These are phyloP conservation scores for Protaetia brevitarsis DNA, from an alignment of 1,140 invertebrate species.

Conservation along the genomic window DNA sequence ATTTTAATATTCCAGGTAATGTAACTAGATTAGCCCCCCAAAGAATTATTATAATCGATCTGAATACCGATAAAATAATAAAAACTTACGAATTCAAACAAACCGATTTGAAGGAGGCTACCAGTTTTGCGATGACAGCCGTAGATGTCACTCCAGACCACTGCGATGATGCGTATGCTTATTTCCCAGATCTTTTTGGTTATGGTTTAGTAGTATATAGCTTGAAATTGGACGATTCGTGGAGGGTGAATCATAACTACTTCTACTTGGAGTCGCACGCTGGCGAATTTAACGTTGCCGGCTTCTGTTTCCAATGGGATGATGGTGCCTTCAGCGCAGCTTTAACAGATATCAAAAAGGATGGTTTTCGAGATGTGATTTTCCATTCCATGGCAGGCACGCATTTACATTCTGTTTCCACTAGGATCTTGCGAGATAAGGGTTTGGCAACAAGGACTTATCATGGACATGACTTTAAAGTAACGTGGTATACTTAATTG, in stretches of 20 bases:
- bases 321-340: no score
- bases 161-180: conserved; percentile 64
- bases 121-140: conserved; percentile 57
- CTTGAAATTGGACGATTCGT: conserved; percentile 59
- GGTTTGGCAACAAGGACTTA: conserved; percentile 56
- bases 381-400: conserved; percentile 65
- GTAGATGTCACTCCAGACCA: conserved; percentile 56
- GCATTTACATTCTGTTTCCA: conserved; percentile 61
- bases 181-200: conserved; percentile 63
- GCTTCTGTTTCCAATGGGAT: conserved; percentile 68
- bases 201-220: conserved; percentile 65
- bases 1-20: conserved; percentile 50
- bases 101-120: no score
- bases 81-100: conserved; percentile 49
- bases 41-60: conserved; percentile 63
- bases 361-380: conserved; percentile 56
- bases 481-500: conserved; percentile 40
- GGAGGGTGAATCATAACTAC: no score
- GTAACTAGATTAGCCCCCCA: conserved; percentile 56
- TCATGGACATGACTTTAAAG: conserved; percentile 52
- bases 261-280: conserved; percentile 64
- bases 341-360: conserved; percentile 49
- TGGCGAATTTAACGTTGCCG: conserved; percentile 67
- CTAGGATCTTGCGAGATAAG: conserved; percentile 56
- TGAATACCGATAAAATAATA: conserved; percentile 56